A percentile compares a stretch with the other conserved stretches of the same genome.
Evolutionary conservation across 2,113 vertebrate species (phyloP).

Genomic region (Prinia subflava): DNA sequence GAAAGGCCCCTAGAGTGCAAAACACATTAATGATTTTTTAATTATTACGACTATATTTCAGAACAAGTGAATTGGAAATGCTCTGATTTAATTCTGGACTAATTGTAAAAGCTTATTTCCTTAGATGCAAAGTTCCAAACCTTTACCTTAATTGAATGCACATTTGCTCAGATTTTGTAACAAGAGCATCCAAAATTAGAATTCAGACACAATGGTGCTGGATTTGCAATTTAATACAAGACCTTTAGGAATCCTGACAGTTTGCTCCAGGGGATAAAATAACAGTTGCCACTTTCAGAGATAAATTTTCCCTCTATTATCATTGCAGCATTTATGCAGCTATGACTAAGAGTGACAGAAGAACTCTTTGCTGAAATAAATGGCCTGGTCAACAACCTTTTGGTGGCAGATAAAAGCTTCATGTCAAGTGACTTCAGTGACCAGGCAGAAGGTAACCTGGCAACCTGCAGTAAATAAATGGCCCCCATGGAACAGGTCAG

Average conservation of each 20-base stretch:
- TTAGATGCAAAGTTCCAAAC: not conserved
- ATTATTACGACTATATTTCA: not conserved
- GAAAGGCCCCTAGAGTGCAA: not conserved
- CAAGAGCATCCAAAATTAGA: not conserved
- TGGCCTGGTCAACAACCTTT: not conserved
- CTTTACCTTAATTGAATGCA: not conserved
- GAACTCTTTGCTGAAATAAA: not conserved
- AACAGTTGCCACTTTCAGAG: slow-evolving; percentile 6
- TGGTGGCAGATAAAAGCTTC: not conserved
- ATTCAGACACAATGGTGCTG: not conserved
- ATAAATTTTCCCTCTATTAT: not conserved
- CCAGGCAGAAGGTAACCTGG: not conserved
- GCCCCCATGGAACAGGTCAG: not conserved
- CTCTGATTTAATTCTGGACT: not conserved
- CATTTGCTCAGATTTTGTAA: not conserved
- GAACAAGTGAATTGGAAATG: not conserved
- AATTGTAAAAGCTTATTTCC: not conserved
- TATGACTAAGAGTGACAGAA: not conserved
- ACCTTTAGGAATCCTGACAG: slow-evolving; percentile 36
- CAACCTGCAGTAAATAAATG: not conserved
- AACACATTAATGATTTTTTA: not conserved
- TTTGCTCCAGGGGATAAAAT: slow-evolving; percentile 15
- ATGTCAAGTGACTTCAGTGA: not conserved
- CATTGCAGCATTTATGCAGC: not conserved
- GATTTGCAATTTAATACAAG: slow-evolving; percentile 15